Evolutionary conservation across 2,888 invertebrate species (phyloP), one percentile per base, ranked within the genome.

Genomic region (Plagiodera versicolora): DNA sequence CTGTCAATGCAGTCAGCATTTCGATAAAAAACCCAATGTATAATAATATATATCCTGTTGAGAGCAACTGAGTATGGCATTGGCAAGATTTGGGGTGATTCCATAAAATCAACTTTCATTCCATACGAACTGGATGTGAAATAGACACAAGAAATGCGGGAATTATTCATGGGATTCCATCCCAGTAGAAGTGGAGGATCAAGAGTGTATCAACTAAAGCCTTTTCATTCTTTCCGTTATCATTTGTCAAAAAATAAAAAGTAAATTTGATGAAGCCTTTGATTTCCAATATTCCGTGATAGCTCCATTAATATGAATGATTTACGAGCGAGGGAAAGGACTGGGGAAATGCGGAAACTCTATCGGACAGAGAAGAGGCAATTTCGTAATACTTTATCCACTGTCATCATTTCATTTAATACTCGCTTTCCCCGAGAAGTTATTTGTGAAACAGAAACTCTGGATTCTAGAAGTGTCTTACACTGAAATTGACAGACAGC

Each of bases 121-220:
- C 72, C 71, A 68, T 67, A 75, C 72, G 72, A 70, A 72, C 74
- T 72, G 62, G 64, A 72, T 69, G 68, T 72, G 74, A 78, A 78
- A 76, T 75, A 75, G 76, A 77, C 75, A 75, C 74, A 77, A 76
- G 75, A 78, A 78, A 78, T 76, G 77, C 76, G 75, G 75, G 77
- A 77, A 78, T 79, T 78, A 79, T 79, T 79, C 79, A 79, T 76
- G 75, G 77, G 76, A 76, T 77, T 77, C 77, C 77, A 73, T 72
- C 72, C 72, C n/a, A 70, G 69, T 67, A 70, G 72, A 74, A 74
- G 74, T 75, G 74, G 69, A 71, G 74, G 73, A 74, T 74, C 39
- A 39, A 39, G 39, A 39, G 39, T 14, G 67, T 74, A 67, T 74
- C 75, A 74, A 75, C 75, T 74, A 70, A 74, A 75, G 70, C 75